These are phyloP conservation scores for Mya arenaria DNA, from an alignment of 1,140 invertebrate species.

Conservation along the genomic window DNA sequence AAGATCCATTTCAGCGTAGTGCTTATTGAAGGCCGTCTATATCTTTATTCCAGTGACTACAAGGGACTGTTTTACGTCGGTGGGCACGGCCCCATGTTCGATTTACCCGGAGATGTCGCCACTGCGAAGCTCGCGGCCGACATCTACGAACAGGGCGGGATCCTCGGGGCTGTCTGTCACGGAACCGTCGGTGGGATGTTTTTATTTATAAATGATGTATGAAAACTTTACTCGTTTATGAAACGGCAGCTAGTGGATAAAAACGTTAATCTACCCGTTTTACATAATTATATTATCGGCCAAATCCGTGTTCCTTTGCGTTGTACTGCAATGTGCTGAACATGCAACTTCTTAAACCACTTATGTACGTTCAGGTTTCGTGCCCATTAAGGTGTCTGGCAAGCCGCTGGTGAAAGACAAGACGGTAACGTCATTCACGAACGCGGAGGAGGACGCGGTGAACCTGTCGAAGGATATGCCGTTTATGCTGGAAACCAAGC, in stretches of 20 bases:
- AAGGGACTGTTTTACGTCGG: constrained; percentile 69
- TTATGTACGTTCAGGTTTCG: constrained; percentile 52
- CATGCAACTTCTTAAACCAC: too few species aligned
- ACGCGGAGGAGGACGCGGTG: constrained; percentile 68
- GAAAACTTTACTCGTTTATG: too few species aligned
- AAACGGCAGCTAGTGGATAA: too few species aligned
- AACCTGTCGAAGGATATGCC: constrained; percentile 64
- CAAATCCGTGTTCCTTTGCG: too few species aligned
- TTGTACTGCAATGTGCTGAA: too few species aligned
- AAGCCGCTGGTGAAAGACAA: constrained; percentile 63
- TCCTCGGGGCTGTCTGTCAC: constrained; percentile 71
- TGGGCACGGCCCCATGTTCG: constrained; percentile 74
- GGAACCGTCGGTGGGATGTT: constrained; percentile 67
- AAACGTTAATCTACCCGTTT: background rate
- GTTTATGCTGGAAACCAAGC: constrained; percentile 69
- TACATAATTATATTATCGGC: background rate
- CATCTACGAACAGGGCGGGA: constrained; percentile 65
- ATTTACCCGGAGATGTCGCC: constrained; percentile 58
- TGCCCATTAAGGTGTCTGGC: constrained; percentile 64
- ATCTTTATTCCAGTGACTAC: constrained; percentile 60
- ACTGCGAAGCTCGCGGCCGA: constrained; percentile 60
- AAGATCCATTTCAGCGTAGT: too few species aligned
- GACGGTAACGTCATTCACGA: constrained; percentile 69
- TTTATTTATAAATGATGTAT: too few species aligned
- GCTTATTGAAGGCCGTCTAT: too few species aligned